phyloP scores from a whole-genome alignment of 2,888 invertebrate genomes.

The Chalcosyrphus nemorum region DNA sequence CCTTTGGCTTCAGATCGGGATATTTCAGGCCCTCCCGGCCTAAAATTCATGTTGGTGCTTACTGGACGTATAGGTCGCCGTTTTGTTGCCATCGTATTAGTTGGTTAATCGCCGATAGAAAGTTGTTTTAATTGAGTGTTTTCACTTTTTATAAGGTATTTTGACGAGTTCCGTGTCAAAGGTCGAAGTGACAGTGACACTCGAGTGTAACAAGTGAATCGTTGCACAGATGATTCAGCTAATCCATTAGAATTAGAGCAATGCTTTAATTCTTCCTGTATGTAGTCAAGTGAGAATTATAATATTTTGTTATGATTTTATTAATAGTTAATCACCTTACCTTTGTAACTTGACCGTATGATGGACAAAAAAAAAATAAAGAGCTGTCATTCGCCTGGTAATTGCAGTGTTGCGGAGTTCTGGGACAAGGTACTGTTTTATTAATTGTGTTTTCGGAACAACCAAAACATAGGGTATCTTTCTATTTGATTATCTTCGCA shows the following conservation, averaged over 20 bases:
- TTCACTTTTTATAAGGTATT: constrained; percentile 7
- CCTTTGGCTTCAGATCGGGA: constrained; percentile 84
- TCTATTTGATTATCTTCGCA: background rate
- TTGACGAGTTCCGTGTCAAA: constrained; percentile 50
- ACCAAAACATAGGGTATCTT: background rate
- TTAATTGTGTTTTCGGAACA: background rate
- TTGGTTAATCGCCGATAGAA: constrained; percentile 18
- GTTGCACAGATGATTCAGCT: background rate
- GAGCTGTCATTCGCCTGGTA: constrained; percentile 37
- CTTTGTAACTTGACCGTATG: background rate
- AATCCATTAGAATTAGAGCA: constrained; percentile 14
- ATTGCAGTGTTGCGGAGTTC: constrained; percentile 10
- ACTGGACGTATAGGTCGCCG: constrained; percentile 80
- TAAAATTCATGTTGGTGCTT: constrained; percentile 84
- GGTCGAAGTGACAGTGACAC: constrained; percentile 42
- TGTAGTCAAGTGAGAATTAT: background rate
- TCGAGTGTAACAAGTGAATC: constrained; percentile 8
- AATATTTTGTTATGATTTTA: constrained; percentile 32
- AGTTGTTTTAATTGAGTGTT: constrained; percentile 32
- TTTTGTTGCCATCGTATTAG: constrained; percentile 81
- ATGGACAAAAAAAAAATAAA: constrained; percentile 11
- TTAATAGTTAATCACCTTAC: constrained; percentile 26
- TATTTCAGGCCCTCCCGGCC: constrained; percentile 83
- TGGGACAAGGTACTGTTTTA: background rate
- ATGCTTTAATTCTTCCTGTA: background rate